Evolutionary conservation across 2,797 vertebrate genomes (phyloP).

Genomic region (Cryptoblepharus egeriae): DNA sequence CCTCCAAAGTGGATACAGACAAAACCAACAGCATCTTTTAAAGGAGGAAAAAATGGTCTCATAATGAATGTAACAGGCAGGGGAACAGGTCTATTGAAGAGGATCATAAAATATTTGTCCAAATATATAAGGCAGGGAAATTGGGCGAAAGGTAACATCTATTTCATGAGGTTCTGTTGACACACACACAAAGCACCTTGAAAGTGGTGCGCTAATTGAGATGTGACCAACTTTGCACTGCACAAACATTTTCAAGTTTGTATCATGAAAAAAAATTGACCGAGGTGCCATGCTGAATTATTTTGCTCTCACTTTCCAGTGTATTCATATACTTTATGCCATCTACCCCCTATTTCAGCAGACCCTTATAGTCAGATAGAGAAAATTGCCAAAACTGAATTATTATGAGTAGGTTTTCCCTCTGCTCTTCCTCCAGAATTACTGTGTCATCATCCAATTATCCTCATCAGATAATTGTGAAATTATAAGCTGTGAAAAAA

Average conservation of each 20-base stretch:
- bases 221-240: not conserved
- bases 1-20: not conserved
- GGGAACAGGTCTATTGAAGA: not conserved
- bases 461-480: no score
- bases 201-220: not conserved
- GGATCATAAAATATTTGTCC: not conserved
- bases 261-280: not conserved
- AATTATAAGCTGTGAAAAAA: not conserved
- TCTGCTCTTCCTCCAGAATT: not conserved
- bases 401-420: not conserved
- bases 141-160: not conserved
- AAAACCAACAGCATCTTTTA: not conserved
- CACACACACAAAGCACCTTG: not conserved
- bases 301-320: constrained; percentile 33
- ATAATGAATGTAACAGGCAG: not conserved
- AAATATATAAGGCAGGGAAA: not conserved
- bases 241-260: not conserved
- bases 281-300: no score
- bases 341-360: constrained; percentile 41
- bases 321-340: constrained; percentile 54
- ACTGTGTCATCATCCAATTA: not conserved
- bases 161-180: not conserved
- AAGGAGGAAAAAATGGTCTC: not conserved
- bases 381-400: constrained; percentile 37
- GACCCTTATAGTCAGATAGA: constrained; percentile 36